Evolutionary conservation across 2,113 vertebrate genomes (phyloP), one percentile per base, ranked within the genome.

Genomic region (Neodontobutis hainanensis): DNA sequence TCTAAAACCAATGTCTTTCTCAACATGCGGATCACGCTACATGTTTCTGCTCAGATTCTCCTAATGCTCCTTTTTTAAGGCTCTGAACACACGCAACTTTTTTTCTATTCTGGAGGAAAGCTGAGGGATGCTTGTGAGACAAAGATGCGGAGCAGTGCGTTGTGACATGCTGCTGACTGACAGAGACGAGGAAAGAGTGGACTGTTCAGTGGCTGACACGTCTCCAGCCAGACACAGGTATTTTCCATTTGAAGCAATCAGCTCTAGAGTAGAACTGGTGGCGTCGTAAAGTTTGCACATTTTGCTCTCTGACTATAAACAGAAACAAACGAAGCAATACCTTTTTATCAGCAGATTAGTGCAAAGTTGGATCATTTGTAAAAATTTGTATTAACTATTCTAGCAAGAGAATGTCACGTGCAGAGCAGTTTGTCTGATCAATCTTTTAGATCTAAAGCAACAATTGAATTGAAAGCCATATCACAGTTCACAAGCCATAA

Each of bases 101-200:
- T 46, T 19, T 50, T 58, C 19, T 5, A 19, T 58, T 43, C 57
- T 42, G 70, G 70, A 71, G 74, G 74, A 65, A 63, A 80, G 65
- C 59, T 80, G 75, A 84, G 88, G 84, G 76, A 88, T 86, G 81
- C 73, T 45, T 76, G 78, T 77, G 79, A 87, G 81, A 43, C 73
- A 78, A 67, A 82, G 78, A 88, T 71, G 80, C 71, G 76, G 67
- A 87, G 79, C 80, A 83, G 66, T 80, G 73, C 69, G 57, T 73
- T 86, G 67, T 88, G 86, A 89, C 85, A 92, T 87, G 88, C 80
- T 91, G 90, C 65, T 82, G 84, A 91, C 76, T 87, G 85, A 89
- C 79, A 88, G 71, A 81, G 76, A 79, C 79, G 73, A 85, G 85
- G 85, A 85, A 60, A 82, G 73, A 84, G 78, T 73, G 88, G 78